phyloP scores from a whole-genome alignment of 2,888 invertebrate genomes.

The Eristalis arbustorum region DNA sequence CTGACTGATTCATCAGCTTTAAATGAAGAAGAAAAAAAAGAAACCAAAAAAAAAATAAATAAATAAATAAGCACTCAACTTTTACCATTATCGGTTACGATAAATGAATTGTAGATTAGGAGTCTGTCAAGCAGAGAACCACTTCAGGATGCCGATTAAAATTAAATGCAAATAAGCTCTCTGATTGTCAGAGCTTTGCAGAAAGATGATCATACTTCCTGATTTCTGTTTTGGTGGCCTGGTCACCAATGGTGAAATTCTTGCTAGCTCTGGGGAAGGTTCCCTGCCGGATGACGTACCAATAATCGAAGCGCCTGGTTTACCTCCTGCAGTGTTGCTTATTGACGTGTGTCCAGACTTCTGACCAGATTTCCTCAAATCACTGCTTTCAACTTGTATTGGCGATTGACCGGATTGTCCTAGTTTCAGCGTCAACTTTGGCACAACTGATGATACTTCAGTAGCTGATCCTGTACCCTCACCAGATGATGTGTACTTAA shows the following conservation, averaged over 20 bases:
- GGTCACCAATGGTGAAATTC: slow-evolving; percentile 91
- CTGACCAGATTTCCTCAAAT: slow-evolving; percentile 10
- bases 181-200: background rate
- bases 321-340: slow-evolving; percentile 6
- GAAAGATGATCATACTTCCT: slow-evolving; percentile 54
- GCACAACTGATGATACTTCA: slow-evolving; percentile 81
- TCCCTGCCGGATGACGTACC: slow-evolving; percentile 80
- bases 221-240: slow-evolving; percentile 86
- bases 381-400: slow-evolving; percentile 80
- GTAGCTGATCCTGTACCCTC: slow-evolving; percentile 24
- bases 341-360: background rate
- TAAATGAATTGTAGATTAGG: background rate
- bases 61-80: background rate
- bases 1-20: background rate
- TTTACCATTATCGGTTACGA: background rate
- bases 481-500: slow-evolving; percentile 25
- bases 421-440: slow-evolving; percentile 90
- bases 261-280: slow-evolving; percentile 89
- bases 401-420: slow-evolving; percentile 85
- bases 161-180: background rate
- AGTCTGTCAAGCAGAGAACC: background rate
- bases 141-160: background rate
- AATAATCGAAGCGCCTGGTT: background rate
- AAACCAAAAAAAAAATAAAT: background rate
- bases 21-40: background rate